phyloP scores from a whole-genome alignment of 2,888 invertebrate genomes.

The Noctua janthe region DNA sequence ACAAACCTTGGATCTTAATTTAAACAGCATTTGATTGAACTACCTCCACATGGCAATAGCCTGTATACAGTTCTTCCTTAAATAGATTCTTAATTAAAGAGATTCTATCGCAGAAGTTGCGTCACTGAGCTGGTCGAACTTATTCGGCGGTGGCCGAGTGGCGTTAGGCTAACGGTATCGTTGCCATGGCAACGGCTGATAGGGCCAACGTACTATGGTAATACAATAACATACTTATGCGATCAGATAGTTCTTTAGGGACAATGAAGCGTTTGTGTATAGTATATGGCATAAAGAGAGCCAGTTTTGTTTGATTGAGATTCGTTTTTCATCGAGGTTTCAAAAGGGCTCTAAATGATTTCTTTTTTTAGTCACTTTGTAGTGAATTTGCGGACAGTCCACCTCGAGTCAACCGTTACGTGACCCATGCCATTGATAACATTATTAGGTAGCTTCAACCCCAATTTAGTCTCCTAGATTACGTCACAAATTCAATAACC shows the following conservation, averaged over 20 bases:
- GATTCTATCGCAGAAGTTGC: slow-evolving; percentile 51
- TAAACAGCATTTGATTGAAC: slow-evolving; percentile 23
- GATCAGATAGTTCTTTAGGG: slow-evolving; percentile 36
- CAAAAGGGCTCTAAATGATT: too few relatives aligned
- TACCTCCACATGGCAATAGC: slow-evolving; percentile 25
- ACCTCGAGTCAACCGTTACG: background rate
- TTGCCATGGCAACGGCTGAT: slow-evolving; percentile 64
- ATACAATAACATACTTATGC: slow-evolving; percentile 62
- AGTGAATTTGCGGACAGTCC: background rate
- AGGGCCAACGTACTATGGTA: slow-evolving; percentile 68
- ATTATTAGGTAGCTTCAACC: background rate
- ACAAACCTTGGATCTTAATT: slow-evolving; percentile 25
- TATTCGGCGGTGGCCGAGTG: slow-evolving; percentile 57
- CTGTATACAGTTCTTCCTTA: slow-evolving; percentile 27
- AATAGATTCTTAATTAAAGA: slow-evolving; percentile 49
- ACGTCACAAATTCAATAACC: slow-evolving; percentile 45
- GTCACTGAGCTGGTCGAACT: slow-evolving; percentile 51
- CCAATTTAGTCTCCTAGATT: background rate
- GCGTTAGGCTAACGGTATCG: slow-evolving; percentile 62
- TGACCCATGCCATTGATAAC: background rate
- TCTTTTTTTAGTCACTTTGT: background rate
- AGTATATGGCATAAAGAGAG: slow-evolving; percentile 13
- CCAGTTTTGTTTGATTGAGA: background rate
- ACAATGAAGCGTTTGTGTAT: slow-evolving; percentile 39
- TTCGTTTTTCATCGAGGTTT: background rate